Percentiles rank a stretch among this genome's conserved stretches.
These are phyloP conservation scores for Anthophora plumipes DNA, from an alignment of 2,888 invertebrate genomes.

Conservation along the genomic window DNA sequence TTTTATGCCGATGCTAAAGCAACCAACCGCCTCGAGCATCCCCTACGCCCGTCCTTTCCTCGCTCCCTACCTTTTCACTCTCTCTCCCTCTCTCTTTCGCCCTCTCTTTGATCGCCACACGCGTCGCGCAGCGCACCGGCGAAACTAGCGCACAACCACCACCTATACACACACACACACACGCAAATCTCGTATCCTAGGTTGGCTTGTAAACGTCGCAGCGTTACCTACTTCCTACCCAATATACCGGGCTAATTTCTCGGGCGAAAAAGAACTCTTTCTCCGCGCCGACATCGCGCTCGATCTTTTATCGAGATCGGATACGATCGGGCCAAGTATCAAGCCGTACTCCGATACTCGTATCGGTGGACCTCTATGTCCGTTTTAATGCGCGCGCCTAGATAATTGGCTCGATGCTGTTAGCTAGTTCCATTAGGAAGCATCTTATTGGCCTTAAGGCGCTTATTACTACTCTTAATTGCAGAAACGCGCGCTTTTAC, in stretches of 20 bases:
- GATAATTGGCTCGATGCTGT: slow-evolving; percentile 82
- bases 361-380: slow-evolving; percentile 57
- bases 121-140: too few species aligned
- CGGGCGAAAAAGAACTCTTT: too few species aligned
- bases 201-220: too few species aligned
- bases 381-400: slow-evolving; percentile 69
- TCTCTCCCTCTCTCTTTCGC: not conserved
- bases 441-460: slow-evolving; percentile 84
- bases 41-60: not conserved
- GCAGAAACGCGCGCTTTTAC: slow-evolving; percentile 78
- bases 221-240: not conserved
- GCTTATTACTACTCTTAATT: slow-evolving; percentile 82
- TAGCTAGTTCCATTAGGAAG: slow-evolving; percentile 82
- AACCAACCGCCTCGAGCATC: slow-evolving; percentile 14
- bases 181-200: not conserved
- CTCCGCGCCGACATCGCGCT: too few species aligned
- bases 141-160: too few species aligned
- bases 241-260: not conserved
- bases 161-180: too few species aligned
- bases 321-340: slow-evolving; percentile 46
- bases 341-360: slow-evolving; percentile 30
- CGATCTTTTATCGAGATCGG: slow-evolving; percentile 42
- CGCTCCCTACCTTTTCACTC: not conserved
- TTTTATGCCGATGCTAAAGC: slow-evolving; percentile 18
- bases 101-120: not conserved